Conservation (phyloP, 2,888 invertebrate species). For the Eueremaeus valkanovi region DNA sequence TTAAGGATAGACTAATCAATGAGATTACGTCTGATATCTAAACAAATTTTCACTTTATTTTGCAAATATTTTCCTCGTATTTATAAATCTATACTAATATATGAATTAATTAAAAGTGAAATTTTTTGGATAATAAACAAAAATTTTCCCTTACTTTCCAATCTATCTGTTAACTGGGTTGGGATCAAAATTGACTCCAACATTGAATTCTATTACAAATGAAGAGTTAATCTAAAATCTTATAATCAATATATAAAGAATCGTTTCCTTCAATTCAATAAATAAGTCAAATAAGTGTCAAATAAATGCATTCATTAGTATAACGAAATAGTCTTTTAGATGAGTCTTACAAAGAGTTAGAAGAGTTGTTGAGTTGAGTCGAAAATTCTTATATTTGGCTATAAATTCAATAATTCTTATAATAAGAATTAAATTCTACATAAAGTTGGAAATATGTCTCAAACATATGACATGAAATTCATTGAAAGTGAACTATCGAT, state of each 20-base stretch:
- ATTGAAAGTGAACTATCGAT: slow-evolving; percentile 33
- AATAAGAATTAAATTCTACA: background rate
- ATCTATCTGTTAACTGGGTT: background rate
- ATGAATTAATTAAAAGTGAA: background rate
- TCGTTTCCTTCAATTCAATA: slow-evolving; percentile 22
- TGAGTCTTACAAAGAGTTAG: background rate
- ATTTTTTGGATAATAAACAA: slow-evolving; percentile 14
- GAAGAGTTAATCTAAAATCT: slow-evolving; percentile 30
- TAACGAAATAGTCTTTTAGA: slow-evolving; percentile 1
- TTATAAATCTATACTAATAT: background rate
- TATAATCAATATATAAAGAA: slow-evolving; percentile 12
- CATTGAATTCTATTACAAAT: slow-evolving; percentile 21
- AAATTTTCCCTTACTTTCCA: background rate
- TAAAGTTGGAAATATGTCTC: slow-evolving; percentile 6
- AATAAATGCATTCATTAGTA: slow-evolving; percentile 6
- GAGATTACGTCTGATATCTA: background rate
- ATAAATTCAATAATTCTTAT: background rate
- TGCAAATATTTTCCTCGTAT: background rate
- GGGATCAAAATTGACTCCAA: background rate
- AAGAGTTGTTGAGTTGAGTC: background rate
- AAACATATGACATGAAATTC: background rate
- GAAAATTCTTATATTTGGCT: background rate
- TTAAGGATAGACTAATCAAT: background rate
- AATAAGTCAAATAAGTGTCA: background rate
- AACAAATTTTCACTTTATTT: background rate